Evolutionary conservation across 2,797 vertebrate species (phyloP).

Genomic region (Orestias chungarensis): DNA sequence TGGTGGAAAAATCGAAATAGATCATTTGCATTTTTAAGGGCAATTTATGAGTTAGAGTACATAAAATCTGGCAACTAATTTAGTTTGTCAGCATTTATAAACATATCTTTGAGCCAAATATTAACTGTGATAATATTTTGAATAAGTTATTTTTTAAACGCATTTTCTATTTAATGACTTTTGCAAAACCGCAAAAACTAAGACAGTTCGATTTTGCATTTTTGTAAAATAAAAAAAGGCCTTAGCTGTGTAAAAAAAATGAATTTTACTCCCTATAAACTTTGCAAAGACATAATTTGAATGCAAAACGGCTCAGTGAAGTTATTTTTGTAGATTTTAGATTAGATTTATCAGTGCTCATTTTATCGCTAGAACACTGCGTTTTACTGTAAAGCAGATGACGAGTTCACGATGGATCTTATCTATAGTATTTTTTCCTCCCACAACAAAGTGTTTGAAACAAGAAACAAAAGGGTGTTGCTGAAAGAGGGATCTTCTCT

Average conservation of each 20-base stretch:
- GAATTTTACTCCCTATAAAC: not conserved
- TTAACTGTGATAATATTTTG: not conserved
- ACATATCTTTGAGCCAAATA: not conserved
- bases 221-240: no score
- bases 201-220: not conserved
- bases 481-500: not conserved
- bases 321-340: not conserved
- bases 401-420: slow-evolving; percentile 3
- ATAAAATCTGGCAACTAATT: not conserved
- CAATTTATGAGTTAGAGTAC: not conserved
- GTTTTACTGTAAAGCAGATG: not conserved
- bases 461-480: slow-evolving; percentile 20
- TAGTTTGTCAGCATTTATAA: not conserved
- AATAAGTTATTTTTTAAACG: not conserved
- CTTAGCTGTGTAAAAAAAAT: no score
- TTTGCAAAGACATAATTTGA: not conserved
- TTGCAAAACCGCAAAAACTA: not conserved
- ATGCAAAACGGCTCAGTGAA: not conserved
- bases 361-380: not conserved
- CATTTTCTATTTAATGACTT: not conserved
- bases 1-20: not conserved
- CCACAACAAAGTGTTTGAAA: slow-evolving; percentile 16
- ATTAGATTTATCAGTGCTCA: no score
- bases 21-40: not conserved
- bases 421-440: slow-evolving; percentile 16